Conservation (phyloP, 2,888 invertebrate species). For the Coleophora flavipennella region DNA sequence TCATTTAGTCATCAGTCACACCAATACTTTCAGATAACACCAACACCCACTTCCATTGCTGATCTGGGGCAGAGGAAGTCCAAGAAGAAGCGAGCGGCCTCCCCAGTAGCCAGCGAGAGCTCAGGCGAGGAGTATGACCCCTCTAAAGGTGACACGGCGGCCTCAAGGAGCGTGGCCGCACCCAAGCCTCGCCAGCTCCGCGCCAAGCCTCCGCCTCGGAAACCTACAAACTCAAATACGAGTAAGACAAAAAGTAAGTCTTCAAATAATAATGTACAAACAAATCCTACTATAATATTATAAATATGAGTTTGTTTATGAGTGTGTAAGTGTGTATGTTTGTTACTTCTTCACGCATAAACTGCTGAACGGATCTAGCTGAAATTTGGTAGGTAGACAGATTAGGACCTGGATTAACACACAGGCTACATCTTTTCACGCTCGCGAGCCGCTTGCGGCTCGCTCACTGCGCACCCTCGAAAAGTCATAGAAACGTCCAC, state of each 20-base stretch:
- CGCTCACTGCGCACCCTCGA: too few relatives aligned
- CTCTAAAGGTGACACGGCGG: constrained; percentile 47
- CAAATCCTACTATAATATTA: not conserved
- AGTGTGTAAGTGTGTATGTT: too few relatives aligned
- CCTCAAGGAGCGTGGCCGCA: constrained; percentile 55
- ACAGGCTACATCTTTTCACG: too few relatives aligned
- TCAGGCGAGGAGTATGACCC: constrained; percentile 68
- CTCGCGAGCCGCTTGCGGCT: too few relatives aligned
- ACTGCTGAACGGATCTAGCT: too few relatives aligned
- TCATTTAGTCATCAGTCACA: too few relatives aligned
- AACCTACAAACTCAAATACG: constrained; percentile 18
- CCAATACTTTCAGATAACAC: constrained; percentile 39
- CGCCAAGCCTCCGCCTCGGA: constrained; percentile 29
- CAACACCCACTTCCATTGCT: constrained; percentile 47
- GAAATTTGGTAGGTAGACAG: too few relatives aligned
- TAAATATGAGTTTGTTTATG: constrained; percentile 2
- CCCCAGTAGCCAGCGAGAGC: constrained; percentile 54
- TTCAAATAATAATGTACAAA: too few relatives aligned
- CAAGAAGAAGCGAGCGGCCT: constrained; percentile 57
- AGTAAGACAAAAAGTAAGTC: too few relatives aligned
- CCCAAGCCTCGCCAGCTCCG: constrained; percentile 50
- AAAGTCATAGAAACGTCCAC: too few relatives aligned
- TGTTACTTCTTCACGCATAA: too few relatives aligned
- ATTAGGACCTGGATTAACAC: too few relatives aligned
- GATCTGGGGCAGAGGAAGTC: constrained; percentile 59